Evolutionary conservation across 1,140 invertebrate species (phyloP), one percentile per base, ranked within the genome.

Genomic region (Diabrotica undecimpunctata): DNA sequence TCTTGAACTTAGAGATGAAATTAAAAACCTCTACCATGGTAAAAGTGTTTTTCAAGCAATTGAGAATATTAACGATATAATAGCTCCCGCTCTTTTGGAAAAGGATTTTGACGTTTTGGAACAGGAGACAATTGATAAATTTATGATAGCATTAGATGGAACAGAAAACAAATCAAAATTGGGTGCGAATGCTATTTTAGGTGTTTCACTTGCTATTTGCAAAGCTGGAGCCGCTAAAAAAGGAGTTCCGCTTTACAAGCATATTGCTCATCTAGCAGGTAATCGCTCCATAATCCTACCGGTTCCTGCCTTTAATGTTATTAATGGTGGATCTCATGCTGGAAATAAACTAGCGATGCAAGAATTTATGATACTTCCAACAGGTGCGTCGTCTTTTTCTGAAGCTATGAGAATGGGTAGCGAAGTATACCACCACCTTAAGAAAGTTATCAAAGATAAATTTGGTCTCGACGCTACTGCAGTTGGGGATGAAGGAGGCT

Each of bases 311-410:
- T 97, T 99, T 80, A 99, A 99, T 80, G 96, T 99, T 11, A 99
- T 99, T 80, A 99, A 99, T 79, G 98, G 97, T 70, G 97, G 97
- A 52, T 96, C 93, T 61, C 98, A 99, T 80, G 97, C 97, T 78
- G 98, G 96, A 66, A 99, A 99, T 81, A 97, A 97, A 79, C 83
- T 99, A 64, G 97, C 96, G 65, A 98, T 99, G 95, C 97, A 99
- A 69, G 77, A 79, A 68, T 79, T 79, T 59, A 79, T 78, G 74
- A 76, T 78, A 71, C 51, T 77, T 5, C 81, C 84, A 10, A 79
- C 77, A 81, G 95, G 97, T 66, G 97, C 97, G 13, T 80, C 84
- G 7, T 89, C 86, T 62, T 99, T 99, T 81, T 91, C 88, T 54
- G 96, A 99, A 79, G 97, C 97, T 5, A 98, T 99, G 96, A 92